phyloP scores from a whole-genome alignment of 2,113 vertebrate species.

The Prunella fulvescens region DNA sequence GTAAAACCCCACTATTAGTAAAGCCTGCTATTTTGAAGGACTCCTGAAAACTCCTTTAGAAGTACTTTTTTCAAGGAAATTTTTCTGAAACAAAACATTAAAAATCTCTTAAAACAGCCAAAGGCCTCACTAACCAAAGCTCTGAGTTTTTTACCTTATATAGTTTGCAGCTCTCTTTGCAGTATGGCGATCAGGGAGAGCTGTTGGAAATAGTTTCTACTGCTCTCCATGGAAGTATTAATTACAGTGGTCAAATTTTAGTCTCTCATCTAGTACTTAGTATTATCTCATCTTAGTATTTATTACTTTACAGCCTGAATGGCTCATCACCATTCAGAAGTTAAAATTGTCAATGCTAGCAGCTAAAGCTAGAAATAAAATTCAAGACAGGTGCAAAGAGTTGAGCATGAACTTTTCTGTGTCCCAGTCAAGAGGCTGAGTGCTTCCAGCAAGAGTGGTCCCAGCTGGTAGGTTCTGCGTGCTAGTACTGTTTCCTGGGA shows the following conservation, averaged over 20 bases:
- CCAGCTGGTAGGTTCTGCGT: neutral
- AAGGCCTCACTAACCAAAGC: neutral
- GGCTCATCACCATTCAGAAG: neutral
- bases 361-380: neutral
- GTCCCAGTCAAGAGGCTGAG: neutral
- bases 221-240: neutral
- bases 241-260: neutral
- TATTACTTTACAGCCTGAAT: neutral
- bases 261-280: neutral
- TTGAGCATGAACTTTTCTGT: neutral
- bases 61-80: neutral
- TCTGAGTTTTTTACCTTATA: neutral
- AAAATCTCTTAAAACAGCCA: neutral
- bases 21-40: neutral
- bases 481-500: neutral
- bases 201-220: neutral
- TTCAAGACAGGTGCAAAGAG: neutral
- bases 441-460: neutral
- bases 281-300: neutral
- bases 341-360: neutral
- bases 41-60: neutral
- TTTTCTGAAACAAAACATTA: neutral
- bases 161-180: neutral
- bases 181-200: fast-evolving
- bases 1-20: neutral